Base-by-base conservation (phyloP, 1,140 invertebrate species). In the Phocides pigmalion region DNA sequence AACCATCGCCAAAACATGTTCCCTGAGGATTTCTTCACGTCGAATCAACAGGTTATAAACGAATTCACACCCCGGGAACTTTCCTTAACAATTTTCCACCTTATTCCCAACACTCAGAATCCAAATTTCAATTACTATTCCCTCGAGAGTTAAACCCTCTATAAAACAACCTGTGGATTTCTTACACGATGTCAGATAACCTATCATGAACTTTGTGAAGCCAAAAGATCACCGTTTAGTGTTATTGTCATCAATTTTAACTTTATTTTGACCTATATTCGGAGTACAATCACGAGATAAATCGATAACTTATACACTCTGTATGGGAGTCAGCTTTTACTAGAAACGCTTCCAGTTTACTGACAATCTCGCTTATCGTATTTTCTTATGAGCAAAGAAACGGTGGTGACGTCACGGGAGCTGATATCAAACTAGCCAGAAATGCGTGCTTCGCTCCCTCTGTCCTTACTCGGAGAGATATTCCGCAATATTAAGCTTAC, bases 341-440 rank as follows among this genome's bases (percentile, higher is more conserved):
- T 17, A 14, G 8, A 22, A 47, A 35, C 16, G 44, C 44, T 61
- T 49, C 19, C 17, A 37, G 37, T 47, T 49, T 17, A 61, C 56
- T 37, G 56, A 49, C 17, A 67, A 68, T 53, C 51, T 76, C 64
- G 71, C 68, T 70, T 71, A 62, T 71, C 78, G 81, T 79, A 71
- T 81, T 74, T 70, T 64, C 74, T 70, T 68, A 65, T 14, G 72
- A 67, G 54, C 76, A 66, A 70, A 58, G 46, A 61, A 70, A 73
- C 80, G 74, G 77, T 87, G 69, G 79, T 80, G 87, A 87, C 84
- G 84, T 87, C 84, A 87, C 86, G 84, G 78, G 73, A 70, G 86
- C 84, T 80, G 86, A 77, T 84, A 87, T 85, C 81, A 87, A 87
- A 90, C 87, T 90, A 90, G 83, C 84, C 81, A 82, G 85, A 87